Percentiles rank a stretch among this genome's conserved stretches.
Conservation (phyloP, 2,113 vertebrate genomes). For the Heterotilapia buettikoferi region DNA sequence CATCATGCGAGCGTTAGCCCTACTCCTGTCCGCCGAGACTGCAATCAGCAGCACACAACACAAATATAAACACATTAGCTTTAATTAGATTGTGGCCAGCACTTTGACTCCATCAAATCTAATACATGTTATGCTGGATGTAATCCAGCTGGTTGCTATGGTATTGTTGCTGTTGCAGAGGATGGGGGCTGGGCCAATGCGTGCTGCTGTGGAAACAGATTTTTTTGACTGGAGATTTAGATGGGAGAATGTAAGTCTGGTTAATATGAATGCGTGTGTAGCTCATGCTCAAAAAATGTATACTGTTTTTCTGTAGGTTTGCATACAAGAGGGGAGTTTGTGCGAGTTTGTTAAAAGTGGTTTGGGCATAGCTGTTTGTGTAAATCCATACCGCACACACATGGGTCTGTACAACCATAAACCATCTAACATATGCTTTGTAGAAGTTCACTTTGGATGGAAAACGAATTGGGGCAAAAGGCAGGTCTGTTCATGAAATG, state of each 20-base stretch:
- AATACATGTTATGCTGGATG: conserved; percentile 56
- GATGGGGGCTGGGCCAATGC: background rate
- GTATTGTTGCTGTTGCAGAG: conserved; percentile 27
- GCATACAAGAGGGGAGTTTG: background rate
- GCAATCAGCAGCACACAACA: conserved; percentile 65
- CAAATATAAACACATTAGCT: conserved; percentile 74
- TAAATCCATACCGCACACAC: background rate
- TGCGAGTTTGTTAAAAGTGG: background rate
- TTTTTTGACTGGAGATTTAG: conserved; percentile 11
- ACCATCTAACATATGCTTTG: conserved; percentile 55
- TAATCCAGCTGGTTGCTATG: conserved; percentile 69
- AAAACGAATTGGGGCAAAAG: conserved; percentile 1
- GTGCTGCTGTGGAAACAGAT: conserved; percentile 25
- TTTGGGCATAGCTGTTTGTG: background rate
- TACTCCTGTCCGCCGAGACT: conserved; percentile 50
- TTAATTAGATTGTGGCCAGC: conserved; percentile 69
- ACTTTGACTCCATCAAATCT: conserved; percentile 64
- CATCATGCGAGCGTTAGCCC: conserved; percentile 30
- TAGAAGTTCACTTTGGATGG: conserved; percentile 21
- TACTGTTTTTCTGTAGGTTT: background rate
- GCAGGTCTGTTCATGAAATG: conserved; percentile 46
- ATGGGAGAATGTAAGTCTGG: background rate
- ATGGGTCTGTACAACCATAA: conserved; percentile 35
- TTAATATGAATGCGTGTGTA: background rate
- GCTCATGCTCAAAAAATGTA: background rate